Conservation (phyloP, 2,888 invertebrate genomes). For the Yponomeuta evonymella region DNA sequence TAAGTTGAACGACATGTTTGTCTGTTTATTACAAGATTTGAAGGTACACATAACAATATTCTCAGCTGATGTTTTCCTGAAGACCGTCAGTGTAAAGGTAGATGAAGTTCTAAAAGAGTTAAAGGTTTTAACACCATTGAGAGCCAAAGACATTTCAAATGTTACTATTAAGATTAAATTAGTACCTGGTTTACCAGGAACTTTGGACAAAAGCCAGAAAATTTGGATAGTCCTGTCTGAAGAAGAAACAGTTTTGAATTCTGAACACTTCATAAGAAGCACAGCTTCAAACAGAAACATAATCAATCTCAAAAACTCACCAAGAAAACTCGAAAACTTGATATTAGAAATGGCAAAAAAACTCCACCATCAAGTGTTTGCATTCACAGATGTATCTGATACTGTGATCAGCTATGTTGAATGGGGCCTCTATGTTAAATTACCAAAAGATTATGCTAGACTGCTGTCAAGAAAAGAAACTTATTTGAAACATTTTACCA, state of each 20-base stretch:
- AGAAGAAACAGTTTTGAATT: slow-evolving; percentile 36
- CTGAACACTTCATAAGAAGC: slow-evolving; percentile 51
- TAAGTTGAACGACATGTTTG: slow-evolving; percentile 36
- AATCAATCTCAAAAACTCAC: slow-evolving; percentile 31
- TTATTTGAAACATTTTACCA: slow-evolving; percentile 27
- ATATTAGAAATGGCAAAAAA: slow-evolving; percentile 32
- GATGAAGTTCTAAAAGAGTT: slow-evolving; percentile 37
- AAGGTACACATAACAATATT: slow-evolving; percentile 46
- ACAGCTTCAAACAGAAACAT: slow-evolving; percentile 24
- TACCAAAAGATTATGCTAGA: slow-evolving; percentile 41
- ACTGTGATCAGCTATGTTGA: slow-evolving; percentile 20
- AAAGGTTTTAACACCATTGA: slow-evolving; percentile 42
- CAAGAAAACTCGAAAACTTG: slow-evolving; percentile 32
- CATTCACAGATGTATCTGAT: slow-evolving; percentile 31
- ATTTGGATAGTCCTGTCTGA: slow-evolving; percentile 47
- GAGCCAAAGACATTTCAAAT: slow-evolving; percentile 27
- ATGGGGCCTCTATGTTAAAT: slow-evolving; percentile 42
- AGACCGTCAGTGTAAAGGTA: slow-evolving; percentile 44
- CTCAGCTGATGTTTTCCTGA: slow-evolving; percentile 34
- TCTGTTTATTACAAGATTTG: slow-evolving; percentile 37
- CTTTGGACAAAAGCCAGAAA: slow-evolving; percentile 38
- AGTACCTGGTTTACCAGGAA: slow-evolving; percentile 45
- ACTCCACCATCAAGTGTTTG: slow-evolving; percentile 37
- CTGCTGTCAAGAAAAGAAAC: slow-evolving; percentile 32
- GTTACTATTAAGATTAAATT: slow-evolving; percentile 44